Evolutionary conservation across 2,797 vertebrate genomes (phyloP).

Genomic region (Enteromius anoplus): DNA sequence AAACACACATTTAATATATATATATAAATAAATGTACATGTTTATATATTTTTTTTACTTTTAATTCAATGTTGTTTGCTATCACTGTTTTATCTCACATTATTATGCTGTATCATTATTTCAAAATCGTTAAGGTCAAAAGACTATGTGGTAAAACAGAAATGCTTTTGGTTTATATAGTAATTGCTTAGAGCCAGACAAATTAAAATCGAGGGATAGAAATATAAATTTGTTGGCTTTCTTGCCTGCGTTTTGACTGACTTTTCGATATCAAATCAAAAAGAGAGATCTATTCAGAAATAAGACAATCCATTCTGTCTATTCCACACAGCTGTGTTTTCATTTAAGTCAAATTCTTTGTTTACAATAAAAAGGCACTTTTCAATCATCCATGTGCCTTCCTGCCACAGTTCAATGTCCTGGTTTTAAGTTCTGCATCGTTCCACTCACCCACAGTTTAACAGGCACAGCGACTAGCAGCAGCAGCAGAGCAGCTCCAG

Average conservation of each 20-base stretch:
- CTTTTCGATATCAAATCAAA: neutral
- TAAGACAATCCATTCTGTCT: neutral
- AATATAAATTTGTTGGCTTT: neutral
- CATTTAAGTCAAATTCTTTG: neutral
- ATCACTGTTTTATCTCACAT: neutral
- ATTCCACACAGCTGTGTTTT: neutral
- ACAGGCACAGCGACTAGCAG: conserved; percentile 50
- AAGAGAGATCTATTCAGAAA: neutral
- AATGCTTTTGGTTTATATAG: neutral
- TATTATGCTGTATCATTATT: neutral
- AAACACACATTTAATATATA: no score
- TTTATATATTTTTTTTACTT: neutral
- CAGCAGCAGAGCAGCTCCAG: conserved; percentile 50
- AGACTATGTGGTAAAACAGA: neutral
- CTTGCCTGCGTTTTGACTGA: neutral
- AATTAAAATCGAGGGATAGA: neutral
- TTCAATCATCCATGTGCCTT: neutral
- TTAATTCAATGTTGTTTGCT: neutral
- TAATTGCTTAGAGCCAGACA: neutral
- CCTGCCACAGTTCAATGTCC: neutral
- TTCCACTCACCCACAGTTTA: conserved; percentile 63
- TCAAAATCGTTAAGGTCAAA: neutral
- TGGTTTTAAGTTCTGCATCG: neutral
- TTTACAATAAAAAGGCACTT: neutral
- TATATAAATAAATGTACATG: no score